Conservation (phyloP, 2,797 vertebrate genomes). For the Lemur catta region DNA sequence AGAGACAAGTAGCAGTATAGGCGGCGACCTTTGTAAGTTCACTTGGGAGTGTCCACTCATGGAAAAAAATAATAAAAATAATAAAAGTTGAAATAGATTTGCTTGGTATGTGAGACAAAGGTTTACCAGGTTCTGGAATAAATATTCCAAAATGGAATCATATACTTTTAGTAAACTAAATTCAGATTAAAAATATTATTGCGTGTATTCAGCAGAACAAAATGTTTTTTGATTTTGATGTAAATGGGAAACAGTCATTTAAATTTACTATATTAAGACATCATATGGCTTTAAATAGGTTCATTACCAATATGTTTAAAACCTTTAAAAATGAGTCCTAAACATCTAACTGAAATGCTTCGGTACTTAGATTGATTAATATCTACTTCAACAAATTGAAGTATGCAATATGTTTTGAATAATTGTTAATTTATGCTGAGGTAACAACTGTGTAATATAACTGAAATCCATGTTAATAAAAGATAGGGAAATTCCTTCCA, state of each 20-base stretch:
- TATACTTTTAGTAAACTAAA: slow-evolving; percentile 58
- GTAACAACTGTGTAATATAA: slow-evolving; percentile 78
- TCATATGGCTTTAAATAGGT: slow-evolving; percentile 76
- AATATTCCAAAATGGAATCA: slow-evolving; percentile 67
- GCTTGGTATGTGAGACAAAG: slow-evolving; percentile 18
- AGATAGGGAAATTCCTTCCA: slow-evolving; percentile 77
- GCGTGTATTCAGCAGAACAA: slow-evolving; percentile 70
- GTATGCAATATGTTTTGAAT: slow-evolving; percentile 77
- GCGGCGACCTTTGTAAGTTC: neutral
- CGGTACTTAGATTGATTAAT: slow-evolving; percentile 76
- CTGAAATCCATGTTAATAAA: slow-evolving; percentile 78
- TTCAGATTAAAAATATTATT: slow-evolving; percentile 72
- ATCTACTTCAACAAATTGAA: slow-evolving; percentile 73
- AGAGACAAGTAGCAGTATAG: neutral
- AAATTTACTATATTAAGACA: slow-evolving; percentile 71
- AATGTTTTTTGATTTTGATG: slow-evolving; percentile 71
- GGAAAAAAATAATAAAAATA: neutral
- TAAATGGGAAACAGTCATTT: slow-evolving; percentile 80
- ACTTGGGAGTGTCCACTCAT: neutral
- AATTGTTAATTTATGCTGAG: slow-evolving; percentile 82
- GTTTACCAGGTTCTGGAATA: slow-evolving; percentile 34
- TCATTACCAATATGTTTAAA: slow-evolving; percentile 83
- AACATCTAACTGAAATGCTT: slow-evolving; percentile 72
- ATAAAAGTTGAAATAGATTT: neutral
- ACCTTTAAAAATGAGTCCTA: slow-evolving; percentile 74